Evolutionary conservation across 35 echinoderm and acorn worm genomes (phyloP), one percentile per base, ranked within the genome.

Genomic region (Apostichopus californicus): DNA sequence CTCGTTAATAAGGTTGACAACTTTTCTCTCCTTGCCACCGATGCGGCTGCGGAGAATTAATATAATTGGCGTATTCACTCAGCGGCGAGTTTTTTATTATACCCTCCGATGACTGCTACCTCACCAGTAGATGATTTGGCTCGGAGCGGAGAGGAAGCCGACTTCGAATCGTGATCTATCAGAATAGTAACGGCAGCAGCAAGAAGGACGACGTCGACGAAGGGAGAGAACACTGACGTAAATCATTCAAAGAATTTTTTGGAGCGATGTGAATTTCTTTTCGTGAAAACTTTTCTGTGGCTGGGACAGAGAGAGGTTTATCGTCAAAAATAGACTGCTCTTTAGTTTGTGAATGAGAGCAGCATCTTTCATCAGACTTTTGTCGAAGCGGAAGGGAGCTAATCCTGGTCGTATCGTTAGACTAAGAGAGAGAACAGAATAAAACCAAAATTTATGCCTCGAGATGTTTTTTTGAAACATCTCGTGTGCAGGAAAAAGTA

Each of bases 41-140:
- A 59, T 46, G 18, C 57, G 81, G 17, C 81, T 85, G 55, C 56
- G 6, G 81, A 85, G 81, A 85, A 59, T 85, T 85, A 59, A 58
- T 85, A 85, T 85, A 85, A 85, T 85, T 85, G 81, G 81, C 81
- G 57, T 85, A 60, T 58, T 85, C 81, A 85, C 81, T 85, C 71
- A 75, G 71, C 71, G 71, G 14, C 71, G 81, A 9, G 15, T 22
- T 14, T 21, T 85, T 58, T 85, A 85, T 85, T 22, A 85, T 85
- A 85, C 21, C 56, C 55, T 85, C 9, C 9, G 57, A 85, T n/a
- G 55, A 25, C 81, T 56, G 56, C 23, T 85, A 24, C 55, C 81
- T 58, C 55, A 22, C 55, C 81, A 85, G 81, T 22, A 18, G 9
- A n/a, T 85, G 81, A 85, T 85, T 85, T 85, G 11, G 81, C 81